Evolutionary conservation across 2,113 vertebrate genomes (phyloP), one percentile per base, ranked within the genome.

Genomic region (Apteryx owenii): DNA sequence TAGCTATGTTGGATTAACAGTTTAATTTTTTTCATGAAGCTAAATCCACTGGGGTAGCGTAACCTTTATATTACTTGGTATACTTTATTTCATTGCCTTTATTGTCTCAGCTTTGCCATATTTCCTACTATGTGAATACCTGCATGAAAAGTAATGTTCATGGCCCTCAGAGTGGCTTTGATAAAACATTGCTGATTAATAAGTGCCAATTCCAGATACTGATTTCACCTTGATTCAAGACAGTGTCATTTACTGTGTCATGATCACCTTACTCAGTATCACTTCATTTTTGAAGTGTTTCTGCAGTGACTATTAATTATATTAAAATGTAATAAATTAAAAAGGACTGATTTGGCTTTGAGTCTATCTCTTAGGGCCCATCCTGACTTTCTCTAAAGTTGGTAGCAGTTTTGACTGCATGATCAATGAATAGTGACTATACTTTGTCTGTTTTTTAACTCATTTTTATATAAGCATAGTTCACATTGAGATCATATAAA

Each of bases 341-440:
- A 79, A 75, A 9, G 14, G 90, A 54, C 5, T 40, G 25, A 29
- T 53, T 71, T 71, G 5, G 0, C 0, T 76, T 66, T 87, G n/a
- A 78, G 4, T 51, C 6, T 78, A 2, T 36, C 23, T 48, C 1
- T 25, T 68, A 15, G 29, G 79, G 28, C 12, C n/a, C 7, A 2
- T 84, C 66, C 40, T 38, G 36, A 36, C 5, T 76, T 88, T 19
- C 61, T 85, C 70, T 65, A 29, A 61, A 51, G 1, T 51, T 51
- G 25, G 9, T 71, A 46, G 29, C 9, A 18, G 33, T 80, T 83
- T 80, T 50, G 50, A 19, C 23, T 54, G 33, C 44, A 19, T n/a
- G 66, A 33, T 58, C 0, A 0, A 25, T 60, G 11, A 66, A 38
- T 14, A 23, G 3, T n/a, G 38, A 56, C 26, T 29, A 14, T 51